These are phyloP conservation scores for Clusia tigrina DNA, from an alignment of 2,888 invertebrate genomes.

Conservation along the genomic window DNA sequence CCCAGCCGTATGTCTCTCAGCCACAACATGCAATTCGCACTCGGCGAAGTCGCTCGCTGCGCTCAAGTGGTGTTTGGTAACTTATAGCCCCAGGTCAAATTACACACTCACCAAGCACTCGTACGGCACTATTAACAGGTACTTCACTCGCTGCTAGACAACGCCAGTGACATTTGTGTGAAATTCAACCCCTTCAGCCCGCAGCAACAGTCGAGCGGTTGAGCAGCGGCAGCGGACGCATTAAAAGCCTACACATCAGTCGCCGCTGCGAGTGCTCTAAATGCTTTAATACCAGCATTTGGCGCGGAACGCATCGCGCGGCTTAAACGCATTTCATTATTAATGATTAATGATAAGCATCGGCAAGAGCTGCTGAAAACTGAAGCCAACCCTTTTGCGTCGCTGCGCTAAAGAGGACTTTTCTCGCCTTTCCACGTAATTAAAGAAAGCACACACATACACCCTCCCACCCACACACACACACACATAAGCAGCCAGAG, in stretches of 20 bases:
- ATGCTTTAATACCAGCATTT: constrained; percentile 55
- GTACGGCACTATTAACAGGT: constrained; percentile 59
- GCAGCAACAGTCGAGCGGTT: background rate
- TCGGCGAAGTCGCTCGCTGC: no score
- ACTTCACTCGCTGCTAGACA: constrained; percentile 47
- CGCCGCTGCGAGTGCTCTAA: constrained; percentile 13
- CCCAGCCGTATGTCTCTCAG: no score
- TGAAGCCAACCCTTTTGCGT: constrained; percentile 50
- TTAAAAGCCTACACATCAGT: constrained; percentile 36
- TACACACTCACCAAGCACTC: constrained; percentile 54
- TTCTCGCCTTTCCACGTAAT: constrained; percentile 65
- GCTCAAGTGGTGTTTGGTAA: constrained; percentile 58
- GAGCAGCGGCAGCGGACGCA: constrained; percentile 20
- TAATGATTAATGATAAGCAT: constrained; percentile 63
- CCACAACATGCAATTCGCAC: no score
- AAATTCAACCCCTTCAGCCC: constrained; percentile 28
- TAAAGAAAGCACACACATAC: no score
- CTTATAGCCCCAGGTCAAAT: constrained; percentile 63
- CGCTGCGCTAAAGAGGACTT: constrained; percentile 54
- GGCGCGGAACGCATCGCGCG: constrained; percentile 48
- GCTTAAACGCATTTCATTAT: constrained; percentile 59
- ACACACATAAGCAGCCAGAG: no score
- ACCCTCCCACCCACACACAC: no score
- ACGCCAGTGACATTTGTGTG: constrained; percentile 19
- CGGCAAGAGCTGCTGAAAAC: constrained; percentile 20